These are phyloP conservation scores for Streblospio benedicti DNA, from an alignment of 1,140 invertebrate species.

Conservation along the genomic window DNA sequence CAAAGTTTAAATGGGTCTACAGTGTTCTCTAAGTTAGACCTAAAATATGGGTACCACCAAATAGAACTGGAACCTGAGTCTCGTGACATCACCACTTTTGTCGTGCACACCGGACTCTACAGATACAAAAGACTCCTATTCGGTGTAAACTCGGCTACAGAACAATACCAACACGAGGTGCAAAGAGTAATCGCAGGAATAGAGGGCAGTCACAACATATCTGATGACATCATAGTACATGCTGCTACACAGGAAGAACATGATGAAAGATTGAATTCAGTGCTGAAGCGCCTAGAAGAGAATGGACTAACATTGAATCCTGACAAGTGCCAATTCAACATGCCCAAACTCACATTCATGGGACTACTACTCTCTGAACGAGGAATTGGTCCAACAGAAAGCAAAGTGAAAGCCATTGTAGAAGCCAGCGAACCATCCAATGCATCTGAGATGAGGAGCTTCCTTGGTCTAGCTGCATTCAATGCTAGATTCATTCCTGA, in stretches of 20 bases:
- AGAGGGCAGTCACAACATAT: not conserved
- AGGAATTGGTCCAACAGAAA: slow-evolving; percentile 1
- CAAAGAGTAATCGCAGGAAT: not conserved
- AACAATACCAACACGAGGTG: not conserved
- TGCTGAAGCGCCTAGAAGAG: not conserved
- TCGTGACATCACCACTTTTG: slow-evolving; percentile 8
- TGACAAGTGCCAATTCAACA: not conserved
- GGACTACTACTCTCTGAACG: not conserved
- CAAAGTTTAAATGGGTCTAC: not conserved
- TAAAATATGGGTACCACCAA: slow-evolving; percentile 21
- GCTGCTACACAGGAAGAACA: not conserved
- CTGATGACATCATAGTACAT: not conserved
- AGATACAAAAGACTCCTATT: slow-evolving; percentile 20
- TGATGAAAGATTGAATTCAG: not conserved
- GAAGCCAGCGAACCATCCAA: slow-evolving; percentile 4
- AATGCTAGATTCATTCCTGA: slow-evolving; percentile 6
- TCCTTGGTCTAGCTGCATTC: slow-evolving; percentile 10
- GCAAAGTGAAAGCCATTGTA: not conserved
- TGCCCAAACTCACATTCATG: not conserved
- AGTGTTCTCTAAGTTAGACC: slow-evolving; percentile 21
- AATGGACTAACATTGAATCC: not conserved
- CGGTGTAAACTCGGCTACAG: slow-evolving; percentile 13
- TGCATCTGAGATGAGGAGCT: slow-evolving; percentile 12
- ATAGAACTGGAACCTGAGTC: slow-evolving; percentile 21
- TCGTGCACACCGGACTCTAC: slow-evolving; percentile 13